Evolutionary conservation across 1,140 invertebrate genomes (phyloP).

Genomic region (Sinella curviseta): DNA sequence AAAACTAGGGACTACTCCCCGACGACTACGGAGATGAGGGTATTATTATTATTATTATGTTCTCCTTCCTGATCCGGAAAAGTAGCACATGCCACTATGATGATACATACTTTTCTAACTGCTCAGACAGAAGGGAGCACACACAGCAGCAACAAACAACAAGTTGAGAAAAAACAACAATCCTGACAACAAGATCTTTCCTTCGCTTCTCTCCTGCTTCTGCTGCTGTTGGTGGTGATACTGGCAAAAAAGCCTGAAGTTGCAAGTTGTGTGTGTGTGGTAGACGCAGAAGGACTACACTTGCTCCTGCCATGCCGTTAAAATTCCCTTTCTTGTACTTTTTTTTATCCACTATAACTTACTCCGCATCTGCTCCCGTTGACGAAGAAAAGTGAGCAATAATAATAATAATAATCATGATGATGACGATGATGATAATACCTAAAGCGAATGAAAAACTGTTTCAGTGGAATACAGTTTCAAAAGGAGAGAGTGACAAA

Average conservation of each 20-base stretch:
- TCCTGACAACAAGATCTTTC: not conserved
- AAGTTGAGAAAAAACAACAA: not conserved
- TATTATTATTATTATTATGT: slow-evolving; percentile 15
- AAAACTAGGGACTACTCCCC: not conserved
- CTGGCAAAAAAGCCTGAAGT: too few relatives aligned
- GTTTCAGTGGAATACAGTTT: not conserved
- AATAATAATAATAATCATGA: slow-evolving; percentile 10
- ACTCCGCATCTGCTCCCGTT: too few relatives aligned
- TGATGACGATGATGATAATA: too few relatives aligned
- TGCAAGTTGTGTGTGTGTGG: too few relatives aligned
- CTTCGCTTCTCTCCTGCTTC: too few relatives aligned
- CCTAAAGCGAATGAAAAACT: not conserved
- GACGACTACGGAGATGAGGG: not conserved
- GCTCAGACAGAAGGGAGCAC: not conserved
- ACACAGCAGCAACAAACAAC: not conserved
- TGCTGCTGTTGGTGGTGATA: too few relatives aligned
- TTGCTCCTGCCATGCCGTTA: not conserved
- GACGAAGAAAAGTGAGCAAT: slow-evolving; percentile 18
- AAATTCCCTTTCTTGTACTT: not conserved
- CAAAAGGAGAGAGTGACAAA: too few relatives aligned
- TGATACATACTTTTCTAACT: not conserved
- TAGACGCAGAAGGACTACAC: too few relatives aligned
- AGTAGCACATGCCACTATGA: slow-evolving; percentile 16
- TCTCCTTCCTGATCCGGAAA: slow-evolving; percentile 7
- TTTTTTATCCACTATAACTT: too few relatives aligned